These are phyloP conservation scores for Ameiurus melas DNA, from an alignment of 2,113 vertebrate genomes.

Conservation along the genomic window DNA sequence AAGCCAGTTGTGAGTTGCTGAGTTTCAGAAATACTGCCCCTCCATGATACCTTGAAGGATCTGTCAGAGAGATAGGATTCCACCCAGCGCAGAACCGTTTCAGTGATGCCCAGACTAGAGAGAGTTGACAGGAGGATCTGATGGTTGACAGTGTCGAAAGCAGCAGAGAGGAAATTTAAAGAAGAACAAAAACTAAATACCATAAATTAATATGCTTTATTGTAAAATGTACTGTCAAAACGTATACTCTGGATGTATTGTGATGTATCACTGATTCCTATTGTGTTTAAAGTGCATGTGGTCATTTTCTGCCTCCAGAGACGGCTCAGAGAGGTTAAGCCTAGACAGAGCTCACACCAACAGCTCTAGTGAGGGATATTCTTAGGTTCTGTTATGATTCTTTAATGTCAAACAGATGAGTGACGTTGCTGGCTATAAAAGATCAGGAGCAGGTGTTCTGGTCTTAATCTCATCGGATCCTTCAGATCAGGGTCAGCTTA, in stretches of 20 bases:
- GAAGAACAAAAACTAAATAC: background rate
- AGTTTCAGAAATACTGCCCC: no score
- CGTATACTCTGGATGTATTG: background rate
- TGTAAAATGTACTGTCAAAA: no score
- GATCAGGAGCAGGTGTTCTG: conserved; percentile 65
- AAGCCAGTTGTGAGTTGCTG: no score
- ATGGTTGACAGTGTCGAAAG: no score
- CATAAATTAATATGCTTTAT: no score
- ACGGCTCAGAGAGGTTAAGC: background rate
- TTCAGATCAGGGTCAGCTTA: conserved; percentile 68
- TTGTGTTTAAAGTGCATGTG: background rate
- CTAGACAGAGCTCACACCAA: background rate
- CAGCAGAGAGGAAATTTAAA: background rate
- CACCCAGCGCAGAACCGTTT: no score
- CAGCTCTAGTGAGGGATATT: conserved; percentile 40
- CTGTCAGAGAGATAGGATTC: no score
- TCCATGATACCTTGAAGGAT: no score
- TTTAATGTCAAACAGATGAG: conserved; percentile 50
- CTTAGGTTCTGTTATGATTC: conserved; percentile 42
- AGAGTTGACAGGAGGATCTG: no score
- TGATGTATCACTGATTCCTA: background rate
- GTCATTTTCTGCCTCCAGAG: background rate
- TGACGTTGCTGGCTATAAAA: conserved; percentile 59
- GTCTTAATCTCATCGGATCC: conserved; percentile 67
- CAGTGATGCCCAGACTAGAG: no score